Evolutionary conservation across 2,797 vertebrate species (phyloP).

Genomic region (Heterohyrax brucei): DNA sequence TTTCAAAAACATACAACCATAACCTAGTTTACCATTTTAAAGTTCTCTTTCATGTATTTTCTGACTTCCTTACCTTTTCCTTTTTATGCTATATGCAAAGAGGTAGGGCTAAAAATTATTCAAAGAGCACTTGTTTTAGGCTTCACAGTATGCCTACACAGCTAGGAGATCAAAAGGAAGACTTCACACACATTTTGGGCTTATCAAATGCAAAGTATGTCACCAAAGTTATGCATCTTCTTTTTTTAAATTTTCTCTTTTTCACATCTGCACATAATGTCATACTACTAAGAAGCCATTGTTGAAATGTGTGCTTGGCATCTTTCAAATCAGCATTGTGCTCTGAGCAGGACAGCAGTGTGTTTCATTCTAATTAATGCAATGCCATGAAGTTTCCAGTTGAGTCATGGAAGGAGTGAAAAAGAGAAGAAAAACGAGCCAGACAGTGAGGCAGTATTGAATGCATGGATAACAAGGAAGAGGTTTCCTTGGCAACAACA

Average conservation of each 20-base stretch:
- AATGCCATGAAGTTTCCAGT: constrained; percentile 61
- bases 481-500: constrained; percentile 91
- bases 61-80: background rate
- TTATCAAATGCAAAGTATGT: background rate
- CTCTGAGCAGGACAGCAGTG: background rate
- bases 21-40: background rate
- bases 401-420: constrained; percentile 66
- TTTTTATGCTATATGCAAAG: constrained; percentile 21
- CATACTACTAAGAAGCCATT: background rate
- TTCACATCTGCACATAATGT: background rate
- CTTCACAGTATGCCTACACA: background rate
- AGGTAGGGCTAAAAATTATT: background rate
- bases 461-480: constrained; percentile 83
- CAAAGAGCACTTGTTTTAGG: constrained; percentile 31
- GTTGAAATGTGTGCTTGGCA: constrained; percentile 45
- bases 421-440: constrained; percentile 56
- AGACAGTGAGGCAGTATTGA: constrained; percentile 76
- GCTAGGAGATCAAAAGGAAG: constrained; percentile 57
- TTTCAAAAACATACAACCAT: background rate
- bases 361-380: constrained; percentile 20
- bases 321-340: constrained; percentile 66
- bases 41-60: background rate
- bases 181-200: background rate
- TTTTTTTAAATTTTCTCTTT: background rate
- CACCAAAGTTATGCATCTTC: background rate